These are phyloP conservation scores for Portunus trituberculatus DNA, from an alignment of 1,140 invertebrate species.

Conservation along the genomic window DNA sequence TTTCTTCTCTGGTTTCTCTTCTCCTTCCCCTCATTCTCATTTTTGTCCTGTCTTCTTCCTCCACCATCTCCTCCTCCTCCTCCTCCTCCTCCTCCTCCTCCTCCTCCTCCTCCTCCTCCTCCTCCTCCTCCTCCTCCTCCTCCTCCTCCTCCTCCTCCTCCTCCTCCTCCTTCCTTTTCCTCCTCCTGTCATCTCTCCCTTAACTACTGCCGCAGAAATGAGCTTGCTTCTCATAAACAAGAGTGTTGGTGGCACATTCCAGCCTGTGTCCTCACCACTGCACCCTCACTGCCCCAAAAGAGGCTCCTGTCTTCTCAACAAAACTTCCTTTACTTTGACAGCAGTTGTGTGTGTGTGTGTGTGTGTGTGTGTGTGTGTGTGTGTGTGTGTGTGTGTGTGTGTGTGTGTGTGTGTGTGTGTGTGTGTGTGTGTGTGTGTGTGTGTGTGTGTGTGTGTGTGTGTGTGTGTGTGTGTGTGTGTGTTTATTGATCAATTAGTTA, in stretches of 20 bases:
- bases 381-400: too few relatives aligned
- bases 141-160: too few relatives aligned
- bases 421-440: neutral
- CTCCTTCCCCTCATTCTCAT: too few relatives aligned
- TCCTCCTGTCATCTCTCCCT: neutral
- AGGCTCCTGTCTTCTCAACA: too few relatives aligned
- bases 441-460: neutral
- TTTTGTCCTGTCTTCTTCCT: neutral
- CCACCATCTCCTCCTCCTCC: neutral
- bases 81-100: neutral
- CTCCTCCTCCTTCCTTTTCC: neutral
- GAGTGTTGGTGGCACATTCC: constrained; percentile 3
- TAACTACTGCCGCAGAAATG: neutral
- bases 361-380: too few relatives aligned
- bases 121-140: neutral
- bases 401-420: too few relatives aligned
- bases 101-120: neutral
- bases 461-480: too few relatives aligned
- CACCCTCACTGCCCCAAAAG: neutral
- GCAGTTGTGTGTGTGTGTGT: too few relatives aligned
- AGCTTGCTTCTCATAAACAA: constrained; percentile 7
- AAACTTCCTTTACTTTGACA: too few relatives aligned
- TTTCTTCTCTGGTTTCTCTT: too few relatives aligned
- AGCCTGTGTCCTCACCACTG: neutral
- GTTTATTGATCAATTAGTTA: too few relatives aligned